Base-by-base conservation (phyloP, 2,888 invertebrate species). In the Phengaris alcon region DNA sequence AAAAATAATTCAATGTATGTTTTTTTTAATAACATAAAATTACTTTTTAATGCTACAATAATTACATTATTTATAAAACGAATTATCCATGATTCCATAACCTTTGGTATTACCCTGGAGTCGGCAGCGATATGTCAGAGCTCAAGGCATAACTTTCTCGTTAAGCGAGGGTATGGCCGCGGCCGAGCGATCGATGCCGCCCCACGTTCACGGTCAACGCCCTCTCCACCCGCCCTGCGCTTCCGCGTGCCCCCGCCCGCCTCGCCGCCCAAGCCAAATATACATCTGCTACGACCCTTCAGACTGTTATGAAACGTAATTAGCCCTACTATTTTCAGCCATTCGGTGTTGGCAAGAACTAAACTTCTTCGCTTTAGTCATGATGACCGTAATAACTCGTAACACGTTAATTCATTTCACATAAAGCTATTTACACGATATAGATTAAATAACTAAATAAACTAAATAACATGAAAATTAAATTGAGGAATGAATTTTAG, bases 201-300 rank as follows among this genome's bases (percentile, higher is more conserved):
- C 91, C 91, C 90, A 90, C 88, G 91, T 93, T 93, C 93, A 93
- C 93, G 93, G 93, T 93, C 93, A 93, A 86, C 93, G 93, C 91
- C 93, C 93, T 93, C 89, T 93, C 89, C 91, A 90, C 91, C 93
- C 93, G 92, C 93, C 92, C 91, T 91, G 89, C 88, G 90, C 87
- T 92, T 92, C 92, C 93, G 91, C 90, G 91, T 91, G 90, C 86
- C 84, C 85, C 85, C 82, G 76, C 78, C 77, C 78, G 79, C 81
- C 79, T 79, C 79, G 76, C 78, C 74, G 77, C 77, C 81, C 82
- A 83, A 79, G 77, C 84, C 83, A 91, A 90, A 93, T 91, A 91
- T 92, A 88, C 87, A 84, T 82, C 84, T 86, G 85, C 84, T 85
- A 79, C 86, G 85, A 87, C 90, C 89, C 90, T 91, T 88, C 89